Evolutionary conservation across 1,140 invertebrate genomes (phyloP), one percentile per base, ranked within the genome.

Genomic region (Pararge aegeria): DNA sequence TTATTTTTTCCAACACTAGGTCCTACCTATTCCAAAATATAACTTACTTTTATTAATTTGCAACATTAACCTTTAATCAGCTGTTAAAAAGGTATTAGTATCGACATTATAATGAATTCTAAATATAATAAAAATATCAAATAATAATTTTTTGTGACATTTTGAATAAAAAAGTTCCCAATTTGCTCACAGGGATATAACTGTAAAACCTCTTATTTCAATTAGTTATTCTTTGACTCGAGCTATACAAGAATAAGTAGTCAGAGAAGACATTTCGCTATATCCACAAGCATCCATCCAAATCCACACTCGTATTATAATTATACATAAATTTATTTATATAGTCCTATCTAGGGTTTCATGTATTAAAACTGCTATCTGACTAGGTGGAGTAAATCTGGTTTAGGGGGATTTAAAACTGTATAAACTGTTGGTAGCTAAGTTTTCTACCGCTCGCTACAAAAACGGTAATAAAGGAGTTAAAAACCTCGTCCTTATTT

Each of bases 341-440:
- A 74, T 73, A 76, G 48, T 50, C 71, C 75, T 84, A 87, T 64
- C 80, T 85, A 87, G 75, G 49, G 64, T 78, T 73, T 79, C 65
- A 63, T 73, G 64, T 63, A 78, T 78, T 83, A 84, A 86, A 83
- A 86, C 78, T 86, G 83, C 61, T 69, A 58, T 80, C 67, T 89
- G 86, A 89, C 83, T 87, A 84, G 84, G 79, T 83, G 79, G 68
- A 79, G 70, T 77, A 78, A 64, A 72, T 71, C 66, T 70, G 71
- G 68, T 72, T 61, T 59, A 24, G 52, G 21, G 29, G 20, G 6
- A 20, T 38, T n/a, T 5, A 40, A 16, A 42, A 42, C 15, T 18
- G 38, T 0, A 6, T 42, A 16, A 18, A 42, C 38, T 42, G 12
- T 42, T 42, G 13, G 6, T 42, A 18, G 1, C 5, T 30, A n/a